phyloP scores from a whole-genome alignment of 2,113 vertebrate genomes.

The Anthoscopus minutus region DNA sequence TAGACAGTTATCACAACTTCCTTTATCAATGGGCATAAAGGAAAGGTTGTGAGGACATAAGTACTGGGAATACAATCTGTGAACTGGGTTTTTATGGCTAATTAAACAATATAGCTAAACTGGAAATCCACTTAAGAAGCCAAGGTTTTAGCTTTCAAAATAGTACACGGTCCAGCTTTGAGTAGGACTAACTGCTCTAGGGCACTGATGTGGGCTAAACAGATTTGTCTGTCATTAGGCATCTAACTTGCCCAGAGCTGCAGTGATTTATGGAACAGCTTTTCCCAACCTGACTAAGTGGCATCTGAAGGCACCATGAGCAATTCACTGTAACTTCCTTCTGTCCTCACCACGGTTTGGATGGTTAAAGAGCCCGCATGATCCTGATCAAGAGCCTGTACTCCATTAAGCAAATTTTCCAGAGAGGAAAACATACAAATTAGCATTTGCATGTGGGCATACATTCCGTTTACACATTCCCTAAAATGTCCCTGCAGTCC shows the following conservation, averaged over 20 bases:
- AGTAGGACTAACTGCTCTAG: background rate
- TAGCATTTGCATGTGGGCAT: background rate
- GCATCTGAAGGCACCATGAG: background rate
- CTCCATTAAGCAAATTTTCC: background rate
- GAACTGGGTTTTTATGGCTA: background rate
- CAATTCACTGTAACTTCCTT: background rate
- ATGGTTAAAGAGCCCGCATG: background rate
- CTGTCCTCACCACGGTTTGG: background rate
- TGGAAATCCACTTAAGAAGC: background rate
- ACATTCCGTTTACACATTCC: background rate
- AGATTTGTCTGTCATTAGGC: background rate
- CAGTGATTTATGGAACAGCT: background rate
- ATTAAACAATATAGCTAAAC: background rate
- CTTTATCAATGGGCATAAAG: background rate
- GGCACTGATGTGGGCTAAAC: background rate
- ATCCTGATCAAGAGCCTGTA: background rate
- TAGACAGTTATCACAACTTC: background rate
- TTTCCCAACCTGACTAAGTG: background rate
- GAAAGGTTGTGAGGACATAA: background rate
- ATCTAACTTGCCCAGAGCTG: accelerated
- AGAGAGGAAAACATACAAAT: background rate
- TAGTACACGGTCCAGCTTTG: background rate
- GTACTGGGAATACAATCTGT: background rate
- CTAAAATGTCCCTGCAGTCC: background rate
- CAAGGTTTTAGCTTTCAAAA: background rate